Evolutionary conservation across 2,888 invertebrate genomes (phyloP).

Genomic region (Proisotoma minuta): DNA sequence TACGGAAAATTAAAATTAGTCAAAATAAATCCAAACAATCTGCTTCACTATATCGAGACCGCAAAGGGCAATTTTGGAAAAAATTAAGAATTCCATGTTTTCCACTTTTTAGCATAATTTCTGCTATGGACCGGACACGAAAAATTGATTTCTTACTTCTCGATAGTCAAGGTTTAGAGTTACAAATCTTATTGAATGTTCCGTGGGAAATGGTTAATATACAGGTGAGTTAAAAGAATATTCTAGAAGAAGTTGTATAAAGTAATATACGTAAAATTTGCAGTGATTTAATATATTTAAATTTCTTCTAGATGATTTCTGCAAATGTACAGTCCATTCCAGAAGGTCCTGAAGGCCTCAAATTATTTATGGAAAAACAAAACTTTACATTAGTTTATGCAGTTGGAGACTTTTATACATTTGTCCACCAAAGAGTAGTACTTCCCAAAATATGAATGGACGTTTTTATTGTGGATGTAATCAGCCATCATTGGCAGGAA

Average conservation of each 20-base stretch:
- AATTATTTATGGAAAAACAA: conserved; percentile 18
- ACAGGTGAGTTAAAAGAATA: conserved; percentile 11
- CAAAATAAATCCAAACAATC: background rate
- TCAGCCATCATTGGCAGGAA: no score
- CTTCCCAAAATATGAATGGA: no score
- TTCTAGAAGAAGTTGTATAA: background rate
- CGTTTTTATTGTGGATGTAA: no score
- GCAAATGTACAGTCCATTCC: conserved; percentile 20
- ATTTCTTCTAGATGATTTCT: conserved; percentile 20
- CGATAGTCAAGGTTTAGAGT: conserved; percentile 21
- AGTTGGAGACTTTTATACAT: conserved; percentile 17
- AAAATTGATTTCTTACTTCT: conserved; percentile 18
- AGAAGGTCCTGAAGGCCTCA: conserved; percentile 21
- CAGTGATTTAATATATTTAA: background rate
- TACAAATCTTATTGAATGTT: conserved; percentile 24
- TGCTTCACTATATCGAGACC: background rate
- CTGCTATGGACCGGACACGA: conserved; percentile 4
- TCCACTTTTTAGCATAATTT: conserved; percentile 21
- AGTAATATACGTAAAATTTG: background rate
- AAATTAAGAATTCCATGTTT: conserved; percentile 26
- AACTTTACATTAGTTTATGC: conserved; percentile 19
- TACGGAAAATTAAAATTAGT: conserved; percentile 8
- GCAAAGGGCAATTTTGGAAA: conserved; percentile 11
- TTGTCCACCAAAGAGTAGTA: conserved; percentile 21
- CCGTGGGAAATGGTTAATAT: conserved; percentile 21